A percentile compares a stretch with the other conserved stretches of the same genome.
phyloP scores from a whole-genome alignment of 2,797 vertebrate species.

The Platalea minor region DNA sequence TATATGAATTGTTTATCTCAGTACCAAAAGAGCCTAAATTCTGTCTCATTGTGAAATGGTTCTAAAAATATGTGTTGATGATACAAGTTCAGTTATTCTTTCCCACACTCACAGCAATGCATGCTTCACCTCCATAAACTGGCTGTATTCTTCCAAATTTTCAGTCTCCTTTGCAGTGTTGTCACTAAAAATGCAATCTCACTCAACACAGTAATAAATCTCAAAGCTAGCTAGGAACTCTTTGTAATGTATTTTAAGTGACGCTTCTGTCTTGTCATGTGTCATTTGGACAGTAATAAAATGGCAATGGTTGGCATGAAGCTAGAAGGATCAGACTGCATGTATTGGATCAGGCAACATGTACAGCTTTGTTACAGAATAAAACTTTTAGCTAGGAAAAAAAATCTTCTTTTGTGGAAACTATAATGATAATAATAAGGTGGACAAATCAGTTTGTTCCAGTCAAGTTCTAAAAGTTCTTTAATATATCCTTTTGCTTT shows the following conservation, averaged over 20 bases:
- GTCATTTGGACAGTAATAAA: slow-evolving; percentile 36
- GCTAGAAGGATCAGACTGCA: not conserved
- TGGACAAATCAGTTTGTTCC: not conserved
- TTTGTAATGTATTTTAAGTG: slow-evolving; percentile 51
- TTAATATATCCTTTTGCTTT: not conserved
- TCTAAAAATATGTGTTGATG: not conserved
- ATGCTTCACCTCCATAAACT: not conserved
- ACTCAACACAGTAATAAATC: slow-evolving; percentile 34
- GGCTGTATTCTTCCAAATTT: not conserved
- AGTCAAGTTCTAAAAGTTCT: not conserved
- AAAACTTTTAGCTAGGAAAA: not conserved
- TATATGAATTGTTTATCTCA: not conserved
- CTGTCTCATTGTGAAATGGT: not conserved
- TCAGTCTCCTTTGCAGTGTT: not conserved
- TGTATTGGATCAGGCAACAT: not conserved
- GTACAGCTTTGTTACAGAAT: not conserved
- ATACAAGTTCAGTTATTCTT: not conserved
- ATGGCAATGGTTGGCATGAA: slow-evolving; percentile 1
- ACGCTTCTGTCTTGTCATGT: slow-evolving; percentile 12
- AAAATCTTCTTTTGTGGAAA: not conserved
- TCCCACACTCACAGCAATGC: not conserved
- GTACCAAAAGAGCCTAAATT: not conserved
- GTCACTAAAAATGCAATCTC: slow-evolving; percentile 41
- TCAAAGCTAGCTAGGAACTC: not conserved
- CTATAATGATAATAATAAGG: not conserved